These are phyloP conservation scores for Teinopalpus imperialis DNA, from an alignment of 2,888 invertebrate genomes.

Conservation along the genomic window DNA sequence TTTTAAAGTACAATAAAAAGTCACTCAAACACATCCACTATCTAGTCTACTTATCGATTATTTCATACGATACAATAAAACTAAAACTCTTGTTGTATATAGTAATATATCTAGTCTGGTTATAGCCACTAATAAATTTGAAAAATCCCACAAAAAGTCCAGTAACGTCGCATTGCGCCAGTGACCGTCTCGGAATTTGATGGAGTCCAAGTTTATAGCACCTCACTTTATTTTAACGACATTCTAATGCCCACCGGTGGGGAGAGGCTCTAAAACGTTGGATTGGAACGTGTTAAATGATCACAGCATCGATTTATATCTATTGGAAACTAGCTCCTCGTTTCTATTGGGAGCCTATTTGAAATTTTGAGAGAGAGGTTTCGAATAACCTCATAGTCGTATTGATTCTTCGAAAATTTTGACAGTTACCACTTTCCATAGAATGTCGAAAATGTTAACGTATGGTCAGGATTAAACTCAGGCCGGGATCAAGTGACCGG, in stretches of 20 bases:
- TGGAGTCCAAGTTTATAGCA: slow-evolving; percentile 23
- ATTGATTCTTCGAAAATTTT: neutral
- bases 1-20: too few species aligned
- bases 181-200: slow-evolving; percentile 18
- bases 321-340: slow-evolving; percentile 17
- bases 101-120: too few species aligned
- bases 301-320: slow-evolving; percentile 18
- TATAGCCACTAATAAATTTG: slow-evolving; percentile 18
- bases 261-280: slow-evolving; percentile 15
- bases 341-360: slow-evolving; percentile 2
- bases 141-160: slow-evolving; percentile 18
- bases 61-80: slow-evolving; percentile 4
- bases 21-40: too few species aligned
- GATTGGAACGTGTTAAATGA: slow-evolving; percentile 20
- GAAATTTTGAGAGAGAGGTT: neutral
- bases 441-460: too few species aligned
- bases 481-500: too few species aligned
- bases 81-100: too few species aligned
- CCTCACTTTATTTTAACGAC: slow-evolving; percentile 24
- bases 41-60: neutral
- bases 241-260: slow-evolving; percentile 22
- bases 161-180: slow-evolving; percentile 12
- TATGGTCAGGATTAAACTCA: too few species aligned
- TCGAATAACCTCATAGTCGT: slow-evolving; percentile 2
- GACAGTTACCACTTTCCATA: neutral